Base-by-base conservation (phyloP, 1,140 invertebrate genomes). In the Drosophila nigrodunni region DNA sequence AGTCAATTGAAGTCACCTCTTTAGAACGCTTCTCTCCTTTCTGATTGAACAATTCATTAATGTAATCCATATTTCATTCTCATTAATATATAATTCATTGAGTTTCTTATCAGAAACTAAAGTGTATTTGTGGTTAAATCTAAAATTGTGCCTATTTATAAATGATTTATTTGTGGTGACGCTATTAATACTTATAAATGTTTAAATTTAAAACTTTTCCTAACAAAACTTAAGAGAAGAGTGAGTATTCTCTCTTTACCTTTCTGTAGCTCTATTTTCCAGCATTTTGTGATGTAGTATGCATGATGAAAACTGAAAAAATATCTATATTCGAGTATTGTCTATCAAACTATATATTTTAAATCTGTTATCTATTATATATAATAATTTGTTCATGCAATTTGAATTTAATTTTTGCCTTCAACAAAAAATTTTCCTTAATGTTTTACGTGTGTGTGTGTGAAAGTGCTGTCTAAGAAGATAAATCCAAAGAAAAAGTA, bases 1-100 rank as follows among this genome's bases (percentile, higher is more conserved):
- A 57, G 34, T 35, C 65, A 74, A 69, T 59, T 73, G 70, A 50
- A 73, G 37, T 59, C 11, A 55, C 46, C 50, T 34, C 25, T 30
- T 8, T 60, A 41, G 2, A 61, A 62, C 6, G 25, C 54, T 68
- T 11, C 11, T 15, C 25, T 7, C 46, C 9, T 39, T 13, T 10
- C 11, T 21, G 13, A 34, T 34, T 15, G 18, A 43, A 9, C 10
- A 61, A 30, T 43, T 70, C 47, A 65, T 52, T 41, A 55, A 13
- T 9, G 34, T 52, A 41, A 21, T 34, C 15, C 47, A 39, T 52
- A 52, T 41, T 52, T 64, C 15, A 49, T 49, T 10, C 18, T 49
- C 9, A 8, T 21, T 49, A 25, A 21, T 21, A 4, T 49, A 49
- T 21, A 30, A 47, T 61, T 13, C 41, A 41, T 49, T 15, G 35